Conservation (phyloP, 2,113 vertebrate genomes). For the Platysternon megacephalum region DNA sequence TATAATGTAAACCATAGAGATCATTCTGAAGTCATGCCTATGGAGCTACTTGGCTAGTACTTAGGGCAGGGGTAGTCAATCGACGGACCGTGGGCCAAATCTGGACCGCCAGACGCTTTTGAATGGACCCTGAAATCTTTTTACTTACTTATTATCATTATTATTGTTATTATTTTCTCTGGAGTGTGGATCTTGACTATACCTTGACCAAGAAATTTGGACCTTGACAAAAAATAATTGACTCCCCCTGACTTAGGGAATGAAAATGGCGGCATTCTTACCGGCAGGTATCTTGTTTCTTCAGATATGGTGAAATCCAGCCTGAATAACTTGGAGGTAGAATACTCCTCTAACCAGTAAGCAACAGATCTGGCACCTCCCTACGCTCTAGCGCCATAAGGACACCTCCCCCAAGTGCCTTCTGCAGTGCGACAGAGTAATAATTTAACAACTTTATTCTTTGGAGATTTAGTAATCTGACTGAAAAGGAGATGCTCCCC, state of each 20-base stretch:
- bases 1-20: background rate
- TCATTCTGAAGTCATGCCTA: background rate
- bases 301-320: background rate
- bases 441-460: conserved; percentile 58
- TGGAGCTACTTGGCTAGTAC: background rate
- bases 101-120: too few species aligned
- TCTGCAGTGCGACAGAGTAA: background rate
- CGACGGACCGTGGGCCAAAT: too few species aligned
- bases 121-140: too few species aligned
- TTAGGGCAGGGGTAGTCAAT: background rate
- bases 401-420: background rate
- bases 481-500: conserved; percentile 46
- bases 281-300: background rate
- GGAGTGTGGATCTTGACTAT: too few species aligned
- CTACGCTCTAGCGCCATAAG: background rate
- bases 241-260: background rate
- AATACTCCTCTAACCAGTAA: background rate
- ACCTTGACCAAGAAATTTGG: too few species aligned
- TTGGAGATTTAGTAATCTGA: conserved; percentile 34
- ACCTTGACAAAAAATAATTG: too few species aligned
- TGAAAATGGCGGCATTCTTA: background rate
- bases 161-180: too few species aligned
- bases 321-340: background rate
- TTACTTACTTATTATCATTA: too few species aligned
- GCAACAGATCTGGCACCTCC: background rate